These are phyloP conservation scores for Cottus gobio DNA, from an alignment of 2,113 vertebrate genomes.

Conservation along the genomic window DNA sequence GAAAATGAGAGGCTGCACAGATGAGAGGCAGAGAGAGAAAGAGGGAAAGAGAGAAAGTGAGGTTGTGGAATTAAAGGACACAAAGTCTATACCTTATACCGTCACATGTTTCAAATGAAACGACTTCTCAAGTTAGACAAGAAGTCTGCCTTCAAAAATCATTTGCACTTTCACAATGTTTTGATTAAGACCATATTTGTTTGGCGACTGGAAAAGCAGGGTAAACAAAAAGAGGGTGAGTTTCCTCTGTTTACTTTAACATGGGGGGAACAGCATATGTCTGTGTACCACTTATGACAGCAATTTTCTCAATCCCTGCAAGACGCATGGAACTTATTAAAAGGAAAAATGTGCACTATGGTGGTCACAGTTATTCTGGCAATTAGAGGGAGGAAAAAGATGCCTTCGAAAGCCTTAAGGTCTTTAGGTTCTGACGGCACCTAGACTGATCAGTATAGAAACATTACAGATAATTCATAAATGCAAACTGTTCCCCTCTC, in stretches of 20 bases:
- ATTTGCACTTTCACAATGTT: constrained; percentile 73
- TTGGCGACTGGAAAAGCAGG: constrained; percentile 64
- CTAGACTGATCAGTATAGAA: constrained; percentile 53
- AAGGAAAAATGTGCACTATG: constrained; percentile 66
- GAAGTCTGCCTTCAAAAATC: constrained; percentile 52
- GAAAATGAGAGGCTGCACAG: constrained; percentile 53
- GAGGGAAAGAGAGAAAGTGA: constrained; percentile 15
- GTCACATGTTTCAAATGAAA: constrained; percentile 58
- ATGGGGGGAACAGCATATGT: constrained; percentile 54
- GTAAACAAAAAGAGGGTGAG: constrained; percentile 64
- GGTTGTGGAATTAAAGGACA: constrained; percentile 60
- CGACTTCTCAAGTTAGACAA: constrained; percentile 39
- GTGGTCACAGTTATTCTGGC: constrained; percentile 72
- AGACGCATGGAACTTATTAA: constrained; percentile 78
- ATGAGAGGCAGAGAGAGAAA: constrained; percentile 36
- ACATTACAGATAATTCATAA: constrained; percentile 20
- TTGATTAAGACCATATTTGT: constrained; percentile 74
- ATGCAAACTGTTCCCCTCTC: neutral
- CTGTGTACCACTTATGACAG: constrained; percentile 68
- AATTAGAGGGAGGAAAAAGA: constrained; percentile 60
- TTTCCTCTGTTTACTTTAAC: constrained; percentile 72
- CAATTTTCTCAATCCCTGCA: constrained; percentile 64
- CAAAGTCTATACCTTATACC: constrained; percentile 49
- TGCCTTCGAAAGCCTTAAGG: constrained; percentile 20
- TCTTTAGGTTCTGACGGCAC: constrained; percentile 44